Evolutionary conservation across 2,888 invertebrate genomes (phyloP), one percentile per base, ranked within the genome.

Genomic region (Ctena decussata): DNA sequence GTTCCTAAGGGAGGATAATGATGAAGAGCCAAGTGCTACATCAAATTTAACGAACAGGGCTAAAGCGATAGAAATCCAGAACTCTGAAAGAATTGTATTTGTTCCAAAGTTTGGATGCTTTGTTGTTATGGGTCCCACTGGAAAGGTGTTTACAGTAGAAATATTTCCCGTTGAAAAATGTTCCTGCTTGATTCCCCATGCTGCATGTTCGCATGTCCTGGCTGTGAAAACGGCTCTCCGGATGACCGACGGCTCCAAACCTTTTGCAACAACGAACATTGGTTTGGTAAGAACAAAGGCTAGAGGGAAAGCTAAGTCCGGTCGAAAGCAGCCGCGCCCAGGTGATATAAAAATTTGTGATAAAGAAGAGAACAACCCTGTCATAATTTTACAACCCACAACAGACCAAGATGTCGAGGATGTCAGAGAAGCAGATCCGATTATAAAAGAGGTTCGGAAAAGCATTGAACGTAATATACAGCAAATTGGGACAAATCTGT

Each of bases 301-400:
- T n/a, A 70, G 70, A 70, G 70, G 24, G 11, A 70, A 70, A 37
- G 41, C 37, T 3, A 70, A 70, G 70, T 41, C 70, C 6, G 70
- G 70, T 39, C n/a, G 70, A 37, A 70, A 37, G 21, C 37, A 39
- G 24, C 70, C 70, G 6, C 21, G 39, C 11, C 70, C 70, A 70
- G 70, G 39, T 24, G n/a, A n/a, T n/a, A n/a, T n/a, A n/a, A n/a
- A n/a, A n/a, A n/a, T n/a, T n/a, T n/a, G n/a, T n/a, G n/a, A n/a
- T n/a, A n/a, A n/a, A n/a, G n/a, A 49, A 5, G 18, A 49, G 21
- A 49, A 49, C 21, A 21, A 11, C 12, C 49, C 12, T 49, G 49
- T 49, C 12, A 11, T 49, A 49, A 49, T 15, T 11, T 15, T 49
- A 49, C 49, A 49, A 21, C 49, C 49, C 12, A 49, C n/a, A 21